Conservation (phyloP, 2,113 vertebrate species). For the Oreochromis tanganicae region DNA sequence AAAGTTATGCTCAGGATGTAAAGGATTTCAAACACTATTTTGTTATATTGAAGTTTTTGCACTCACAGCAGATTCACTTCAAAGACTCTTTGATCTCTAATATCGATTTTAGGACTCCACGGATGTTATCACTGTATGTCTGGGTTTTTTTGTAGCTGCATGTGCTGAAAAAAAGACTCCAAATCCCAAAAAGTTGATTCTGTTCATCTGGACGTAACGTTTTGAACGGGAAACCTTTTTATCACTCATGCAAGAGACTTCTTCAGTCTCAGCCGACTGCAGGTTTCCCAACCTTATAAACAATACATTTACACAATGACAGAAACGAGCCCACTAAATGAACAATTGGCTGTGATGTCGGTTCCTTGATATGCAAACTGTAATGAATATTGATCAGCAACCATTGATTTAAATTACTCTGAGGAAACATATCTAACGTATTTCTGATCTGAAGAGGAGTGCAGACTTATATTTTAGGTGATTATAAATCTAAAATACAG, state of each 20-base stretch:
- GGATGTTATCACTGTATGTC: fast-evolving
- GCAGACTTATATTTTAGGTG: neutral
- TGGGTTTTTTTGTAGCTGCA: neutral
- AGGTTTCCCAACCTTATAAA: neutral
- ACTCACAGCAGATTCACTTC: fast-evolving
- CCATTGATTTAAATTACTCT: neutral
- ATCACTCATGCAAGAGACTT: neutral
- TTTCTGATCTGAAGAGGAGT: neutral
- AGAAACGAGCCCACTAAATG: fast-evolving
- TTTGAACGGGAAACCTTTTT: fast-evolving
- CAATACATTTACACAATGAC: neutral
- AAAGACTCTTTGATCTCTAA: neutral
- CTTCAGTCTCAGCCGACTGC: neutral
- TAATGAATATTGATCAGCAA: fast-evolving
- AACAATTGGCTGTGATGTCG: fast-evolving
- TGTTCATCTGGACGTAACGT: fast-evolving
- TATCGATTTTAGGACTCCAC: neutral
- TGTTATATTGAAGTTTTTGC: neutral
- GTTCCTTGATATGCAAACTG: neutral
- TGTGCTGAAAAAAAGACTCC: fast-evolving
- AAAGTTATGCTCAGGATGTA: fast-evolving
- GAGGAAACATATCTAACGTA: neutral
- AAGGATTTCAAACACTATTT: fast-evolving
- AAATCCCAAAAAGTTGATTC: neutral
- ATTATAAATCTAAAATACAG: neutral